These are phyloP conservation scores for Hypotaenidia okinawae DNA, from an alignment of 2,797 vertebrate species.

Conservation along the genomic window DNA sequence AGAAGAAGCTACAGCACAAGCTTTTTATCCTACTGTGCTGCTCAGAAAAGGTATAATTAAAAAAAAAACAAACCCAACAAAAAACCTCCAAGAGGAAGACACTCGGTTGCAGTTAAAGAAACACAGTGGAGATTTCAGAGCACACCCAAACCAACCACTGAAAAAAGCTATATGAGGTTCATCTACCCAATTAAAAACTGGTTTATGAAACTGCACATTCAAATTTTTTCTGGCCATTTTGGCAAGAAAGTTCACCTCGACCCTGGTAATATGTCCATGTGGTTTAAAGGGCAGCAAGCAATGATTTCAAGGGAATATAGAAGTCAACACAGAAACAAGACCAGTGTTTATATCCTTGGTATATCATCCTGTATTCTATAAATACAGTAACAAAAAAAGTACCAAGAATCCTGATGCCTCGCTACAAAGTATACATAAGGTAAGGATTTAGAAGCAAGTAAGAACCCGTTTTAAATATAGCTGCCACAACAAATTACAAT, in stretches of 20 bases:
- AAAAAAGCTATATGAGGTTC: neutral
- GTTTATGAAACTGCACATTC: neutral
- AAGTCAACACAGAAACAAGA: constrained; percentile 12
- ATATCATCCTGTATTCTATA: neutral
- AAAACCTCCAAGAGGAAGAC: neutral
- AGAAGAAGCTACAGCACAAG: neutral
- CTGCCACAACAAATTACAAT: neutral
- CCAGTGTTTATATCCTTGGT: neutral
- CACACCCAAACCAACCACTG: neutral
- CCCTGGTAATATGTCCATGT: neutral
- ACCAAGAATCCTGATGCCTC: neutral
- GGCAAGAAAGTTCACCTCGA: neutral
- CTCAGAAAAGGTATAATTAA: neutral
- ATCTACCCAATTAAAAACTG: neutral
- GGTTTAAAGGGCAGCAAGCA: constrained; percentile 28
- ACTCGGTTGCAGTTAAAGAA: neutral
- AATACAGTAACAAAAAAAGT: neutral
- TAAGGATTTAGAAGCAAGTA: neutral
- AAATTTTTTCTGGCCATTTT: neutral
- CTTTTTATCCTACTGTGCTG: neutral
- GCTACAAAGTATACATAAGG: neutral
- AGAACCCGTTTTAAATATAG: neutral
- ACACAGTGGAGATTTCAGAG: neutral
- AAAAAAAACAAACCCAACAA: neutral
- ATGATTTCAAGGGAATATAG: constrained; percentile 15